A percentile compares a stretch with the other conserved stretches of the same genome.
Evolutionary conservation across 2,797 vertebrate species (phyloP).

Genomic region (Lepilemur ruficaudatus): DNA sequence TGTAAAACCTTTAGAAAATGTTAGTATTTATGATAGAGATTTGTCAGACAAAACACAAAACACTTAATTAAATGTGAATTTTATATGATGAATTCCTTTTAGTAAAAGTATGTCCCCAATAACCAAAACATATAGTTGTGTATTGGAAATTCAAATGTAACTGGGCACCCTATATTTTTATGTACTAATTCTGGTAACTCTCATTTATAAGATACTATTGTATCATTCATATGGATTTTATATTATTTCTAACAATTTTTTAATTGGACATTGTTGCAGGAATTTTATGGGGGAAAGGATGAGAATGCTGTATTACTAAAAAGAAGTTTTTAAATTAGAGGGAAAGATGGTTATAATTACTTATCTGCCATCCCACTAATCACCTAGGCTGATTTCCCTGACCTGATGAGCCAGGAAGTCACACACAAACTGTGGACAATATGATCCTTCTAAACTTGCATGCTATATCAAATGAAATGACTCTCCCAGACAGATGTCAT

Average conservation of each 20-base stretch:
- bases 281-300: neutral
- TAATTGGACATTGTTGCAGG: neutral
- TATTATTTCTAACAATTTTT: neutral
- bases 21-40: neutral
- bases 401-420: neutral
- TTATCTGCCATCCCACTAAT: neutral
- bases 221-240: neutral
- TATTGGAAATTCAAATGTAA: slow-evolving; percentile 34
- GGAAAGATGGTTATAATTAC: neutral
- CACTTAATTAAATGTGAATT: neutral
- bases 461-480: neutral
- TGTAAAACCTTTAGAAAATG: neutral
- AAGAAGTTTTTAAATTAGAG: slow-evolving; percentile 9
- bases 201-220: neutral
- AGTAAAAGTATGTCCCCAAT: neutral
- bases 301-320: neutral
- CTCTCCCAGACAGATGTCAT: neutral
- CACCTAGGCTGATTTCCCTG: neutral
- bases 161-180: neutral
- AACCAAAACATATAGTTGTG: neutral
- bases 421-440: neutral
- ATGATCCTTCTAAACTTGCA: neutral
- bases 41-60: neutral
- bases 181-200: neutral
- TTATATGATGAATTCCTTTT: neutral